phyloP scores from a whole-genome alignment of 2,113 vertebrate species.

The Xiphophorus couchianus region DNA sequence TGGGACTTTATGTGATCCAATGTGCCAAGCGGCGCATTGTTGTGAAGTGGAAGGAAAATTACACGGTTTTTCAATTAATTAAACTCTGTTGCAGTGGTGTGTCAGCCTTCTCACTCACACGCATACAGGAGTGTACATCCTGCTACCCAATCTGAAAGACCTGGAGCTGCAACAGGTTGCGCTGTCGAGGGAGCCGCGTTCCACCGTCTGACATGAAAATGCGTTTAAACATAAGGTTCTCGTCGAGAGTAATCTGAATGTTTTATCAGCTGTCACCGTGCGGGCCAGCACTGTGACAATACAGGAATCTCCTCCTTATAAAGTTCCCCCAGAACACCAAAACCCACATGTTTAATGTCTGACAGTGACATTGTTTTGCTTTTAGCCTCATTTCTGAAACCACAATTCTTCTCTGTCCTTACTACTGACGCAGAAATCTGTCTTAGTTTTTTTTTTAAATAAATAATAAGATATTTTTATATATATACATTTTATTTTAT shows the following conservation, averaged over 20 bases:
- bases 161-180: constrained; percentile 6
- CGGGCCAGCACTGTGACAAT: neutral
- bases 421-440: constrained; percentile 40
- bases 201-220: constrained; percentile 11
- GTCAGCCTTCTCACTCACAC: neutral
- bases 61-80: too few species aligned
- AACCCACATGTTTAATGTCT: constrained; percentile 45
- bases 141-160: neutral
- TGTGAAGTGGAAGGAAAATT: neutral
- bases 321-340: constrained; percentile 30
- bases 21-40: neutral
- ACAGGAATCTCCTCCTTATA: neutral
- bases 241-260: constrained; percentile 4
- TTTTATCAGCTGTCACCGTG: constrained; percentile 26
- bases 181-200: constrained; percentile 12
- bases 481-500: neutral
- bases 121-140: neutral
- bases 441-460: constrained; percentile 16
- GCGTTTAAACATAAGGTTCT: constrained; percentile 29
- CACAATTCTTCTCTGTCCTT: constrained; percentile 21
- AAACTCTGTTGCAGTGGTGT: too few species aligned
- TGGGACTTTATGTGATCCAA: neutral
- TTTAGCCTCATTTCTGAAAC: constrained; percentile 49
- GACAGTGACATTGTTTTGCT: constrained; percentile 51
- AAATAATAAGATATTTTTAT: neutral